Evolutionary conservation across 2,888 invertebrate genomes (phyloP), one percentile per base, ranked within the genome.

Genomic region (Hydrotaea diabolus): DNA sequence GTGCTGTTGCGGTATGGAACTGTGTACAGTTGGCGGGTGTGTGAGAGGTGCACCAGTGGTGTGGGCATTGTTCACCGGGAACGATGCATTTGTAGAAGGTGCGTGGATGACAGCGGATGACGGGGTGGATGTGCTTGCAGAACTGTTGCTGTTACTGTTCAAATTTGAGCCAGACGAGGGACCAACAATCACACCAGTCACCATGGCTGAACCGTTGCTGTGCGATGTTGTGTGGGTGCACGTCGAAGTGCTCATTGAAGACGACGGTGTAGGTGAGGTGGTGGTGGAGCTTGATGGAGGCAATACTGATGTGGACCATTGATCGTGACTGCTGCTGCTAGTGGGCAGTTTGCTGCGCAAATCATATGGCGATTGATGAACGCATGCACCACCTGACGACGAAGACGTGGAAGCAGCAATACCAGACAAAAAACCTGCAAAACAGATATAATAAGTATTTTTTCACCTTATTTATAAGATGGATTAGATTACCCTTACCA

Each of bases 301-400:
- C 66, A 85, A 86, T 55, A 83, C 82, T 73, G 88, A 87, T 62
- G 89, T 83, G 46, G 91, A 90, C 92, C 91, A 91, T 80, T 91
- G 92, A 57, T 92, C 92, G 75, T 91, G 92, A 17, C 57, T 78
- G n/a, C 53, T 84, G 80, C 87, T 89, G 83, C 83, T 91, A 57
- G 89, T 86, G 73, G 91, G 89, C 86, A 92, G 96, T 93, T 98
- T 98, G 89, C 97, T 94, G 85, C 98, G 94, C 90, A 98, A 93
- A 92, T 98, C 98, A 91, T 98, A 98, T 1, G 98, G 98, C 87
- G 97, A 96, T 92, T 97, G 97, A 93, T 97, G 97, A 87, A 94
- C 94, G 85, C 90, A 91, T 69, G 89, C 87, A 31, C 86, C 62
- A 13, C 86, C 93, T 92, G 93, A 87, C 79, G 86, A 85, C 53